Evolutionary conservation across 2,113 vertebrate species (phyloP), one percentile per base, ranked within the genome.

Genomic region (Gorsachius goisagi): DNA sequence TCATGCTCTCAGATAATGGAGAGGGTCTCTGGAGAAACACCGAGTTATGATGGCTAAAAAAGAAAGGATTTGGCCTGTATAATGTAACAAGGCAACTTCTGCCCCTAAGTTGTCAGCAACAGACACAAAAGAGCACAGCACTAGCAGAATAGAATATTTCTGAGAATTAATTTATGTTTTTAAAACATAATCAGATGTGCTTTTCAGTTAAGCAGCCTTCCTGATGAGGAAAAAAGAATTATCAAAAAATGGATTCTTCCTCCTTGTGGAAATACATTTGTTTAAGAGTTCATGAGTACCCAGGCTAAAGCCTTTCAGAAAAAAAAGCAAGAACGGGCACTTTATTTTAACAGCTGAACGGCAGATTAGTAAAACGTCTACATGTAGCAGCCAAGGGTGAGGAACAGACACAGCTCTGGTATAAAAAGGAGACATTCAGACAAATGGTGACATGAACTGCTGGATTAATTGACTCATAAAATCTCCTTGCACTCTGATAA

Each of bases 41-140:
- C 0, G 0, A 49, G 33, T 78, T 88, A 41, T 9, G 30, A 60
- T 1, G 5, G 47, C 68, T 71, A n/a, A 47, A 90, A 80, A 56
- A 45, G 14, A 85, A 84, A 79, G 4, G 87, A 41, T 39, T 30
- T 37, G 23, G 80, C 27, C 45, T 53, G 45, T 53, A 22, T n/a
- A 85, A 87, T 2, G 3, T 22, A 72, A 68, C 8, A 22, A 60
- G 19, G 39, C 24, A 89, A 41, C 44, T 68, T 84, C 69, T 69
- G 27, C 18, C 7, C 49, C 60, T 58, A 49, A 6, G 18, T 44
- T 44, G 39, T 44, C 24, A 37, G 41, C 35, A 37, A 14, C 33
- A 30, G 16, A 37, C 35, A 33, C 35, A 66, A 37, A 55, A 94
- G 28, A 78, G 55, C 58, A 66, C 0, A 83, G 41, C 32, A 47